Base-by-base conservation (phyloP, 2,888 invertebrate genomes). In the Cheilosia grossa region DNA sequence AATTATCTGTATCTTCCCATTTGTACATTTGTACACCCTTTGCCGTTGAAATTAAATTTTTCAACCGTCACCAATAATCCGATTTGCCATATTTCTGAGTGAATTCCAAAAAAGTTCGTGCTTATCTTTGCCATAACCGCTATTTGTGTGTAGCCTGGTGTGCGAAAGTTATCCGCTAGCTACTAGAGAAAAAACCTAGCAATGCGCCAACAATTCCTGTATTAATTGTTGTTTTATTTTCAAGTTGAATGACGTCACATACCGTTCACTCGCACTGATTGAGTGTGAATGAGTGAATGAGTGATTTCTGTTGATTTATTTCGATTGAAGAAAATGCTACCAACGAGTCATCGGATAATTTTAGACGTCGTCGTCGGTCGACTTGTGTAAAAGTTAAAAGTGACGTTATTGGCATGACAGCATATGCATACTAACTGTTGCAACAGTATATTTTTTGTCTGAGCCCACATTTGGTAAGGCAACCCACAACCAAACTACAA, bases 321-420 rank as follows among this genome's bases (percentile, higher is more conserved):
- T 40, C 15, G 24, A 37, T 24, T 49, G 19, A n/a, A 51, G 21
- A 47, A 5, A 47, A 58, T 19, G 13, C 21, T 17, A 37, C 27
- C 24, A 27, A 2, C 33, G 37, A 49, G 24, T 63, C 73, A 73
- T 73, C 63, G 17, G 21, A 17, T 61, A 63, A 61, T 27, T 61
- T 73, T 73, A 73, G 72, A 70, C 40, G 37, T 21, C 30, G 19
- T 49, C 49, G 37, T 13, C 30, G 30, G 17, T 49, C 21, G 49
- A 24, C 2, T 51, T 47, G 2, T 13, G 17, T 30, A 61, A 61
- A 44, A 64, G 21, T 73, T 30, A 61, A 61, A 44, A 64, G 21
- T 73, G 63, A 73, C 63, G 73, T 54, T 44, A 63, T 47, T 30
- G 15, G 10, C 15, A 13, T 47, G 27, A 13, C n/a, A 21, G 15